Base-by-base conservation (phyloP, 2,888 invertebrate species). In the Julus scandinavius region DNA sequence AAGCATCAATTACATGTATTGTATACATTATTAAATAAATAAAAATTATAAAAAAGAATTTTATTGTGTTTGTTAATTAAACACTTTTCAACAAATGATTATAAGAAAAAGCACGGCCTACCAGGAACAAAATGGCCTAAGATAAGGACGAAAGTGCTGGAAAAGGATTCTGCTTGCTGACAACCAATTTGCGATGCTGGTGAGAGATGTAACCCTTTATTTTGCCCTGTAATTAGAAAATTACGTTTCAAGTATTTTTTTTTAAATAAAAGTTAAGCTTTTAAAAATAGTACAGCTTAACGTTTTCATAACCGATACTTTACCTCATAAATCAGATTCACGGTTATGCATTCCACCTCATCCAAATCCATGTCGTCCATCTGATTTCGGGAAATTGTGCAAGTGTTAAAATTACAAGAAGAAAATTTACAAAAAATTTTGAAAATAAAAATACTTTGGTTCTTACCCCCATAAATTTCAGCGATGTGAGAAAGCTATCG, bases 151-250 rank as follows among this genome's bases (percentile, higher is more conserved):
- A 90, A 38, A 94, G 90, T 2, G 92, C 90, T n/a, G 99, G 99
- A 92, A 99, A 99, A 0, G 99, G 97, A 93, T 97, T 98, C 92
- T 97, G 96, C 92, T 99, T 99, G 91, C 98, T 98, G 85, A 99
- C 96, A 86, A 99, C 99, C 88, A 99, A 94, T 93, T 98, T 99
- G 92, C 98, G 96, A 93, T 99, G 99, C 91, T 97, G 97, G 93
- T 98, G 96, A 0, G 99, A 98, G 91, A 99, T 98, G 92, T 99
- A 99, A 0, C 99, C 99, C 92, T 99, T 99, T 91, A 99, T 97
- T 93, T 98, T 98, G 41, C 97, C 97, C 93, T 94, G 91, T 88
- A 92, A 91, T 87, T 87, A 50, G 63, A 88, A 87, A 49, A 20
- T 40, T n/a, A n/a, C n/a, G n/a, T n/a, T n/a, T n/a, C n/a, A n/a